Percentiles rank a stretch among this genome's conserved stretches.
Evolutionary conservation across 1,140 invertebrate species (phyloP).

Genomic region (Tenebrio molitor): DNA sequence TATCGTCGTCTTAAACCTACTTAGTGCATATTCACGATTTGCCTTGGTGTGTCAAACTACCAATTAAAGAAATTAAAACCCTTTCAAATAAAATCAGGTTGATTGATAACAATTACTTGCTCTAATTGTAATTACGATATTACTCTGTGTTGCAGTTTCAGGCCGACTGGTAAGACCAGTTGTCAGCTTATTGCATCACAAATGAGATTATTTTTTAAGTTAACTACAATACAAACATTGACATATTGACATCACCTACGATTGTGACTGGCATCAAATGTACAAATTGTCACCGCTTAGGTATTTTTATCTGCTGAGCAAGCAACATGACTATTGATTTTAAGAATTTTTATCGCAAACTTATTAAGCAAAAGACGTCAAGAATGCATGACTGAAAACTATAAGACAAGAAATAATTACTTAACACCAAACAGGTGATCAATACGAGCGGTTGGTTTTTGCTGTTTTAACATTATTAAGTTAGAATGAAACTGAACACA

Average conservation of each 20-base stretch:
- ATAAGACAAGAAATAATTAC: constrained; percentile 2
- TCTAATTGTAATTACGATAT: no score
- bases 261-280: background rate
- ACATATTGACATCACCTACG: background rate
- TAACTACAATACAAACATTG: no score
- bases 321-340: constrained; percentile 2
- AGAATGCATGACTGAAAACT: constrained; percentile 15
- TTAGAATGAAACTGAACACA: no score
- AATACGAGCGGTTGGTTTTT: background rate
- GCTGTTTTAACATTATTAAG: background rate
- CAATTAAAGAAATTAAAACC: background rate
- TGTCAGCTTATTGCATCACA: no score
- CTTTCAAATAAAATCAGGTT: background rate
- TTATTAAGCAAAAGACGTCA: background rate
- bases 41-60: background rate
- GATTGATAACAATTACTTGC: background rate
- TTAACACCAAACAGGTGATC: constrained; percentile 5
- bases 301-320: background rate
- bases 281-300: background rate
- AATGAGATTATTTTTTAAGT: no score
- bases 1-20: no score
- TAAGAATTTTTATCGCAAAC: background rate
- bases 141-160: no score
- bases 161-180: no score
- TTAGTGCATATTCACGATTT: no score